Conservation (phyloP, 1,140 invertebrate species). For the Bombus huntii region DNA sequence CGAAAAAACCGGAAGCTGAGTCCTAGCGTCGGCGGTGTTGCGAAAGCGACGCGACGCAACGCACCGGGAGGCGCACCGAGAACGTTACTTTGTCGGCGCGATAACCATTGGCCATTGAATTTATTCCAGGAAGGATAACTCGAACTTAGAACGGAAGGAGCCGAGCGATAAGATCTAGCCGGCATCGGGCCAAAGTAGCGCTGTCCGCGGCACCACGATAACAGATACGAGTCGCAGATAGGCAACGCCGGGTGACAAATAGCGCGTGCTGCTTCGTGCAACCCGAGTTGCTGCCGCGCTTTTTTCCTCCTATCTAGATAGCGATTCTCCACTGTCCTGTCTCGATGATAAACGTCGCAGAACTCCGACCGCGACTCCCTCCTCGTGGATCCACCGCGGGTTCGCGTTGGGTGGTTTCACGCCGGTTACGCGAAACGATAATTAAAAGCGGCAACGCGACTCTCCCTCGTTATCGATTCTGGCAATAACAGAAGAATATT, state of each 20-base stretch:
- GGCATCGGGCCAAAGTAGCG: conserved; percentile 60
- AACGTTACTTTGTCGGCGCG: conserved; percentile 65
- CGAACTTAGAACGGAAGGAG: conserved; percentile 66
- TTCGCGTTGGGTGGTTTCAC: conserved; percentile 37
- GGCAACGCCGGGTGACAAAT: conserved; percentile 65
- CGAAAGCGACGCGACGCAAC: not conserved
- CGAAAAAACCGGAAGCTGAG: conserved; percentile 18
- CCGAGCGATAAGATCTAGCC: conserved; percentile 61
- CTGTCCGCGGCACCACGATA: conserved; percentile 59
- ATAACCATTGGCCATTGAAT: conserved; percentile 71
- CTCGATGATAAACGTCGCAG: conserved; percentile 65
- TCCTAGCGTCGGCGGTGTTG: conserved; percentile 40
- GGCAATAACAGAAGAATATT: not conserved
- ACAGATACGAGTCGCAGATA: conserved; percentile 65
- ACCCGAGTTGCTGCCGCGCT: conserved; percentile 51
- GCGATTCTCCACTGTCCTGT: conserved; percentile 69
- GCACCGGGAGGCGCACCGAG: not conserved
- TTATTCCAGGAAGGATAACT: conserved; percentile 65
- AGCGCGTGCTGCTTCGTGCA: conserved; percentile 65
- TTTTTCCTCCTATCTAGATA: conserved; percentile 59
- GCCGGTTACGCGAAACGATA: not conserved
- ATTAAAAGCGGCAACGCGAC: conserved; percentile 18
- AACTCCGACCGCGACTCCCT: not conserved
- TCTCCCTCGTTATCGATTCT: not conserved
- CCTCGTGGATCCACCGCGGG: not conserved